Evolutionary conservation across 1,140 invertebrate genomes (phyloP), one percentile per base, ranked within the genome.

Genomic region (Euura saliciscinereae): DNA sequence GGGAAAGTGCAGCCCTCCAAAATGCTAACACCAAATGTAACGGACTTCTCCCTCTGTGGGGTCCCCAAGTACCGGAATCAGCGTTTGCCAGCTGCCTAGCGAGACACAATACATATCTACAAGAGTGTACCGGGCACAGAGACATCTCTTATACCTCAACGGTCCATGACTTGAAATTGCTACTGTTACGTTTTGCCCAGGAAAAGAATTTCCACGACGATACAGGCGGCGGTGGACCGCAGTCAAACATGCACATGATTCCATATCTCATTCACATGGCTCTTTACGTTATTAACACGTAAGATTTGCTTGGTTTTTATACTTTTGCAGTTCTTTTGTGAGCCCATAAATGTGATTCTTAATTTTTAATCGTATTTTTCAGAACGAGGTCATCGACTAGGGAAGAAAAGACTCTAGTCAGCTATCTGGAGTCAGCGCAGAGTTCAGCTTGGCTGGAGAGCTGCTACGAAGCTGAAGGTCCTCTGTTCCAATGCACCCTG

Each of bases 21-120:
- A 99, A 99, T 88, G 97, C 97, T 0, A 99, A 98, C 80, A 99
- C 98, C 0, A 94, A 96, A 74, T 99, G 98, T 84, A 99, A 99
- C 86, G 97, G 98, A 1, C 86, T 99, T 70, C 87, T 99, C 69
- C 98, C 98, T 2, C 86, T 99, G 4, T 99, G 97, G 97, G 98
- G 98, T 4, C 97, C 97, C 2, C 94, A 97, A 80, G 97, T 99
- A 3, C 93, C 96, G 0, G 98, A 99, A 85, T 96, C 96, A 0
- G 95, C 95, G 8, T 99, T 98, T 85, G 97, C 97, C 1, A 96
- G 93, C 74, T 98, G 96, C 79, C 90, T 99, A 59, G 97, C 97
- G 0, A 91, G 96, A 72, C 97, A 95, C 79, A 96, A 95, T 79
- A 94, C 93, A 1, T 96, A 96, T 79, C 84, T 96, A 73, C 94